Evolutionary conservation across 2,113 vertebrate species (phyloP).

Genomic region (Trematomus loennbergii): DNA sequence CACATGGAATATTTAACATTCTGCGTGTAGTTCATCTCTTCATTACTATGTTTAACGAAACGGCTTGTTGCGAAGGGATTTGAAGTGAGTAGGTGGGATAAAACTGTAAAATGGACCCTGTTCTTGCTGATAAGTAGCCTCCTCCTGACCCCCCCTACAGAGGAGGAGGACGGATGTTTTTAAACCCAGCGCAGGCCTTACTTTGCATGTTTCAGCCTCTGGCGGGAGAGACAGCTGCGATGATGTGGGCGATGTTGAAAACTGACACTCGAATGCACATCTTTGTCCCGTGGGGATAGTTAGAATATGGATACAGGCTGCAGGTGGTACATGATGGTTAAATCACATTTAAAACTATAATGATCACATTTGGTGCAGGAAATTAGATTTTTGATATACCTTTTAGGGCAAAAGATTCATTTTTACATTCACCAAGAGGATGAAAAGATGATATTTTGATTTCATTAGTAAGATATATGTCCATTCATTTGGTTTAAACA

Average conservation of each 20-base stretch:
- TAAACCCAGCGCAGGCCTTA: neutral
- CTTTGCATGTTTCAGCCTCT: slow-evolving; percentile 5
- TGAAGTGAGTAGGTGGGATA: neutral
- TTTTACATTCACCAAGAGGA: neutral
- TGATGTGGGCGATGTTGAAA: slow-evolving; percentile 30
- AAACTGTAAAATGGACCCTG: neutral
- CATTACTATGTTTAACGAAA: neutral
- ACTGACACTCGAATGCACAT: slow-evolving; percentile 7
- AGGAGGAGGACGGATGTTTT: slow-evolving; percentile 12
- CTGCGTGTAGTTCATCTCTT: too few relatives aligned
- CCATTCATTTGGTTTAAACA: too few relatives aligned
- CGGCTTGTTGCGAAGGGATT: neutral
- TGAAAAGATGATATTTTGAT: neutral
- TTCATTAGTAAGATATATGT: too few relatives aligned
- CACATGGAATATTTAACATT: neutral
- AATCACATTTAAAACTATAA: neutral
- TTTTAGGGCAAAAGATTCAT: neutral
- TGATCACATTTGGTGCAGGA: neutral
- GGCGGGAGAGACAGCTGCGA: slow-evolving; percentile 23
- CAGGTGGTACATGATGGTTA: too few relatives aligned
- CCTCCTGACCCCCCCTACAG: too few relatives aligned
- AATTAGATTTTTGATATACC: too few relatives aligned
- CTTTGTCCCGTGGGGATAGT: neutral
- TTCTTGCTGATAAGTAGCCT: neutral
- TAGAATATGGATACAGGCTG: neutral